Evolutionary conservation across 2,888 invertebrate genomes (phyloP).

Genomic region (Drosophila testacea): DNA sequence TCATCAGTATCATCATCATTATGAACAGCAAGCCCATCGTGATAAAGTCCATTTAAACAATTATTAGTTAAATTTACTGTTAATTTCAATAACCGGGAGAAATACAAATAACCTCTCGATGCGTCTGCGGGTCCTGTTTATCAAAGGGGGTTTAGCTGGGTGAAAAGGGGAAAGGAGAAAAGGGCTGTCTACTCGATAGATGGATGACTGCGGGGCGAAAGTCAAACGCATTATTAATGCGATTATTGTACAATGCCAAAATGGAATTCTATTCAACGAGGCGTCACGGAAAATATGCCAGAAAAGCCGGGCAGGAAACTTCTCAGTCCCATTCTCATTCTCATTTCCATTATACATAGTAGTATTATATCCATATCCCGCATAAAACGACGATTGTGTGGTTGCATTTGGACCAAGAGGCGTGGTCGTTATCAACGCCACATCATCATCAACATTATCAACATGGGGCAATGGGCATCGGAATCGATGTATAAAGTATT

Average conservation of each 20-base stretch:
- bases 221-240: conserved; percentile 70
- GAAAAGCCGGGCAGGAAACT: conserved; percentile 34
- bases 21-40: conserved; percentile 22
- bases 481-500: conserved; percentile 65
- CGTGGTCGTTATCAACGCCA: conserved; percentile 31
- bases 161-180: neutral
- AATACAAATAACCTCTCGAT: conserved; percentile 13
- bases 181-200: conserved; percentile 2
- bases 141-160: neutral
- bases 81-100: conserved; percentile 63
- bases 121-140: conserved; percentile 34
- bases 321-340: neutral
- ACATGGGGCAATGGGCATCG: conserved; percentile 33
- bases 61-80: conserved; percentile 76
- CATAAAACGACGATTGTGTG: conserved; percentile 56
- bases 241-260: conserved; percentile 67
- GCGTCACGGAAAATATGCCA: conserved; percentile 54
- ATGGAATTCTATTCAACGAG: conserved; percentile 60
- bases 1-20: conserved; percentile 19
- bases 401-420: conserved; percentile 35
- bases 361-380: conserved; percentile 53
- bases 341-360: conserved; percentile 4
- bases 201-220: conserved; percentile 21
- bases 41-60: conserved; percentile 68
- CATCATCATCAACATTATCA: conserved; percentile 32